Evolutionary conservation across 2,113 vertebrate genomes (phyloP).

Genomic region (Odocoileus hemionus): DNA sequence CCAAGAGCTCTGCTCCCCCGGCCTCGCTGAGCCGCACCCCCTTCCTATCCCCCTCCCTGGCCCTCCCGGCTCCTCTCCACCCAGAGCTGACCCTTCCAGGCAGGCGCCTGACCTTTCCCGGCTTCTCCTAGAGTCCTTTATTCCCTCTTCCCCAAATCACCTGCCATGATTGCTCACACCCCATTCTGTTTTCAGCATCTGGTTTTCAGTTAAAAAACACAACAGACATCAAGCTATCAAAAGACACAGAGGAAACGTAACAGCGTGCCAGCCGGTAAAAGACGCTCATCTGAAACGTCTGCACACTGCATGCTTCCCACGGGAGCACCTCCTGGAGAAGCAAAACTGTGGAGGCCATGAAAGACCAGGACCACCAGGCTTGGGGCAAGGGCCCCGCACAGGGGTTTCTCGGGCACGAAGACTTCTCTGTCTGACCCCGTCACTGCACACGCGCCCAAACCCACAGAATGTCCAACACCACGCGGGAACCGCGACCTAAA

Average conservation of each 20-base stretch:
- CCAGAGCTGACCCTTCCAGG: neutral
- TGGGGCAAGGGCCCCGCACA: neutral
- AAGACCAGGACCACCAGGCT: neutral
- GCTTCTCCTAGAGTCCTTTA: neutral
- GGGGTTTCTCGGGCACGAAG: neutral
- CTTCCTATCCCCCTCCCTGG: rapidly evolving
- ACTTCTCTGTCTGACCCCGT: neutral
- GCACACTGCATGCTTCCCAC: neutral
- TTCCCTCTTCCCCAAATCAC: neutral
- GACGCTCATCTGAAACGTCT: neutral
- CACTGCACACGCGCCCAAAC: rapidly evolving
- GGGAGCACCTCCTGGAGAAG: neutral
- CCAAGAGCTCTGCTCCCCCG: neutral
- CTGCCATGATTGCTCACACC: neutral
- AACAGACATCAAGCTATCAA: neutral
- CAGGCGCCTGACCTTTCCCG: neutral
- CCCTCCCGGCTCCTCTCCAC: neutral
- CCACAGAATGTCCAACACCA: neutral
- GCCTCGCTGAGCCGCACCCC: neutral
- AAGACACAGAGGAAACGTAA: rapidly evolving
- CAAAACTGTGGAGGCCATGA: neutral
- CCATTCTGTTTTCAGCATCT: neutral
- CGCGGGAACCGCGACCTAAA: rapidly evolving
- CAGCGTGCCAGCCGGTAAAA: rapidly evolving
- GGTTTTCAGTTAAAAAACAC: neutral